phyloP scores from a whole-genome alignment of 2,797 vertebrate species.

The Eulemur albifrons region DNA sequence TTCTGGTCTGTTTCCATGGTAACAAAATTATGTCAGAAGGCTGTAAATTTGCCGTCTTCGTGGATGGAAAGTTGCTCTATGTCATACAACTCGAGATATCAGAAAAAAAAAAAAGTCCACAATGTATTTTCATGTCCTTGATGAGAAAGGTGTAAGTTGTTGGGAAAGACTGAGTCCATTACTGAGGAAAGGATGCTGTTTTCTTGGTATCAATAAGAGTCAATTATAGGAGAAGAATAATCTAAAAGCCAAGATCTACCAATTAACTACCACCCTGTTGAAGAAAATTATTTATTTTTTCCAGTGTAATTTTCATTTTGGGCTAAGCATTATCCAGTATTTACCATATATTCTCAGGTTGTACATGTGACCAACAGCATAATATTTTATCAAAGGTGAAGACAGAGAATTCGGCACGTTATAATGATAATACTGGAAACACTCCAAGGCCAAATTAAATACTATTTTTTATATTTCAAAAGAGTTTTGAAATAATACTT shows the following conservation, averaged over 20 bases:
- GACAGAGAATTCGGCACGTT: background rate
- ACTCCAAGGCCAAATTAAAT: background rate
- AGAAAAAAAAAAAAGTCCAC: background rate
- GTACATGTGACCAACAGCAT: background rate
- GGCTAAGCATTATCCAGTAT: background rate
- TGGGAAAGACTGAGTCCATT: background rate
- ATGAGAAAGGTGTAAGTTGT: background rate
- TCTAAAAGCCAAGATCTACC: background rate
- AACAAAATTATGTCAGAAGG: conserved; percentile 53
- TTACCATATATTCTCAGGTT: background rate
- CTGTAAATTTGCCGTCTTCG: conserved; percentile 59
- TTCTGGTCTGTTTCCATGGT: conserved; percentile 61
- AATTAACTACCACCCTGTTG: background rate
- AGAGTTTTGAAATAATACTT: conserved; percentile 30
- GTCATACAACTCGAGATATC: background rate
- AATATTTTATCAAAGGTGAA: background rate
- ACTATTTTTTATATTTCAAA: background rate
- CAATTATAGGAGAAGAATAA: background rate
- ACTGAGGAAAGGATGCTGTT: background rate
- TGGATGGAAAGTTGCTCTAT: conserved; percentile 29
- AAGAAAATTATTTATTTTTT: background rate
- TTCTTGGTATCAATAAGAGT: background rate
- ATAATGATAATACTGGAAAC: background rate
- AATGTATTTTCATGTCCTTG: conserved; percentile 28
- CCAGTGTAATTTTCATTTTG: background rate